phyloP scores from a whole-genome alignment of 2,113 vertebrate genomes.

The Clarias magur region DNA sequence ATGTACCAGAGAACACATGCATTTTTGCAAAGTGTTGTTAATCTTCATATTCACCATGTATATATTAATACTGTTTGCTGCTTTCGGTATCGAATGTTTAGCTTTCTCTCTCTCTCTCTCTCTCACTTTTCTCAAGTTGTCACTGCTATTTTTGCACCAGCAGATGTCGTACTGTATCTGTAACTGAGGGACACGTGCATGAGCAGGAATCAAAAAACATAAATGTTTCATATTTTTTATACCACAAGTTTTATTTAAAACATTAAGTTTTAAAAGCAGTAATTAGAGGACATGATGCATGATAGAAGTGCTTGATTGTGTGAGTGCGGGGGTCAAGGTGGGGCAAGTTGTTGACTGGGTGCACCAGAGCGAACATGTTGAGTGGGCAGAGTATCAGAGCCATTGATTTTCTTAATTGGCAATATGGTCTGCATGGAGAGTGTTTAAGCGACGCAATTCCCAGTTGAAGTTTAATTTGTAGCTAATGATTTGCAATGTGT shows the following conservation, averaged over 20 bases:
- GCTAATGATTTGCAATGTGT: too few relatives aligned
- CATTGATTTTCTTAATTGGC: too few relatives aligned
- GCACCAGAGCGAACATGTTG: background rate
- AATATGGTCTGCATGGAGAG: too few relatives aligned
- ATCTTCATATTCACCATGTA: background rate
- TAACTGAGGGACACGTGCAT: background rate
- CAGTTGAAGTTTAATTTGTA: too few relatives aligned
- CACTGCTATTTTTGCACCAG: background rate
- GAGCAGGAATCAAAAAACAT: background rate
- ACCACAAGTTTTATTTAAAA: too few relatives aligned
- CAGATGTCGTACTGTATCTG: constrained; percentile 23
- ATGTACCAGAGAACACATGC: too few relatives aligned
- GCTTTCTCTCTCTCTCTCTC: background rate
- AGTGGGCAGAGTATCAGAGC: background rate
- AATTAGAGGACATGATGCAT: background rate
- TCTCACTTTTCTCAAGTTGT: background rate
- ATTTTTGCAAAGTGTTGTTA: too few relatives aligned
- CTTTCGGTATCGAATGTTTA: too few relatives aligned
- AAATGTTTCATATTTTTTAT: too few relatives aligned
- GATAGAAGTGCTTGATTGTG: background rate
- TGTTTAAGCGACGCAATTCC: too few relatives aligned
- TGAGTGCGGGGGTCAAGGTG: background rate
- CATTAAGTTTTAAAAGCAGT: background rate
- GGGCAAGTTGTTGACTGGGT: background rate
- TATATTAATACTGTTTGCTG: too few relatives aligned